Evolutionary conservation across 2,797 vertebrate species (phyloP), one percentile per base, ranked within the genome.

Genomic region (Karalla daura): DNA sequence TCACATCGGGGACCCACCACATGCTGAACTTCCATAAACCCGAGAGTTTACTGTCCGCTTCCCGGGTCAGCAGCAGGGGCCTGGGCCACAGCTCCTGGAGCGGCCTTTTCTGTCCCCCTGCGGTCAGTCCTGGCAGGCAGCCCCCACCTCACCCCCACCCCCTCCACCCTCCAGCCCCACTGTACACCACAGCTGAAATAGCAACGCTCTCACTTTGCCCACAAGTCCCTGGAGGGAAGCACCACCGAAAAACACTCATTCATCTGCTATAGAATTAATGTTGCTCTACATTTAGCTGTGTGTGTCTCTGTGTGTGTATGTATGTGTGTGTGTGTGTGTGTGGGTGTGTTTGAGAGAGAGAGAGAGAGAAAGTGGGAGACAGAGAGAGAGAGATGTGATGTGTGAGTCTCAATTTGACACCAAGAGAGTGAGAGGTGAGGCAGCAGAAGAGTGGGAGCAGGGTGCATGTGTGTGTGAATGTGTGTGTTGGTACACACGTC

Each of bases 191-290:
- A 88, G 88, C 87, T 89, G 88, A 91, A 86, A 91, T 64, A 88
- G 89, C 83, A 89, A 68, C 33, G 15, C 47, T 76, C 63, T 67
- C 23, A 35, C 64, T 76, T 72, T 70, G 63, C 85, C 82, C 70
- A 61, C 70, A 68, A 28, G 28, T 87, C 86, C 81, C 84, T 60
- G n/a, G 74, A 80, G 88, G 66, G 61, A 75, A 50, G 62, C 74
- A 64, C 87, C 84, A 81, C 88, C 55, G 37, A 93, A 91, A n/a
- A 91, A 92, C 85, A 80, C 65, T 91, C 88, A 92, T 94, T 94
- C 92, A 94, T 91, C 78, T 89, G 86, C 87, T 55, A 36, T 59
- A 70, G 65, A 82, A 72, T 86, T 86, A 92, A 90, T 78, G 82
- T 68, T 83, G 76, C 59, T 67, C 74, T 78, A 84, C 88, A 78